Evolutionary conservation across 2,888 invertebrate species (phyloP).

Genomic region (Lacanobia wlatinum): DNA sequence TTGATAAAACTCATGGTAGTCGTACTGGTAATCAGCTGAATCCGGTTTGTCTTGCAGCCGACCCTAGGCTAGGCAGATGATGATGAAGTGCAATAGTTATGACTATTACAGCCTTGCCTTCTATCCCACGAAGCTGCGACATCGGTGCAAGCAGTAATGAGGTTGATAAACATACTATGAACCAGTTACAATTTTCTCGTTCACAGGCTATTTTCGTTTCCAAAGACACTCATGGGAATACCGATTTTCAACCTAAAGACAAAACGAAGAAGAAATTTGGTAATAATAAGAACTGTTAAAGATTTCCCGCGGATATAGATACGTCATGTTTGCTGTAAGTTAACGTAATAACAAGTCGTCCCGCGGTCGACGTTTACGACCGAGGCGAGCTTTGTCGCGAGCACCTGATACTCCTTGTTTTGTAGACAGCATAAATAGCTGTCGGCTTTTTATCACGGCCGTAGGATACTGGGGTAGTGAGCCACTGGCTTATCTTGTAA

Average conservation of each 20-base stretch:
- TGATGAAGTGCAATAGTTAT: too few relatives aligned
- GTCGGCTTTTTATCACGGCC: not conserved
- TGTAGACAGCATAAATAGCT: not conserved
- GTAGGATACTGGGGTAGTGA: not conserved
- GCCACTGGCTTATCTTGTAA: not conserved
- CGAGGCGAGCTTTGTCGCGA: slow-evolving; percentile 11
- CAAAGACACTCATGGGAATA: not conserved
- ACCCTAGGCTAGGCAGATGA: too few relatives aligned
- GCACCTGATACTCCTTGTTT: slow-evolving; percentile 22
- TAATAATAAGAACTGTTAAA: not conserved
- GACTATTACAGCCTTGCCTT: too few relatives aligned
- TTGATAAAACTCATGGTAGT: too few relatives aligned
- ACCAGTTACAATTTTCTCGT: too few relatives aligned
- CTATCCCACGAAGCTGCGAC: too few relatives aligned
- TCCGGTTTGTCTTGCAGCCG: too few relatives aligned
- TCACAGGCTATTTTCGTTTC: too few relatives aligned
- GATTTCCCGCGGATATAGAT: not conserved
- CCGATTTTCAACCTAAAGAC: not conserved
- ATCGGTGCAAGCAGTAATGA: too few relatives aligned
- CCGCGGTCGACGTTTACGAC: slow-evolving; percentile 32
- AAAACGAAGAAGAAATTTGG: not conserved
- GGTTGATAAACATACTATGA: too few relatives aligned
- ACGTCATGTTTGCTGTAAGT: slow-evolving; percentile 13
- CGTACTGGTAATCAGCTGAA: too few relatives aligned
- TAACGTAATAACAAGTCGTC: slow-evolving; percentile 32